A percentile compares a stretch with the other conserved stretches of the same genome.
phyloP scores from a whole-genome alignment of 53 echinoderm and acorn worm species.

The Temnopleurus reevesii region DNA sequence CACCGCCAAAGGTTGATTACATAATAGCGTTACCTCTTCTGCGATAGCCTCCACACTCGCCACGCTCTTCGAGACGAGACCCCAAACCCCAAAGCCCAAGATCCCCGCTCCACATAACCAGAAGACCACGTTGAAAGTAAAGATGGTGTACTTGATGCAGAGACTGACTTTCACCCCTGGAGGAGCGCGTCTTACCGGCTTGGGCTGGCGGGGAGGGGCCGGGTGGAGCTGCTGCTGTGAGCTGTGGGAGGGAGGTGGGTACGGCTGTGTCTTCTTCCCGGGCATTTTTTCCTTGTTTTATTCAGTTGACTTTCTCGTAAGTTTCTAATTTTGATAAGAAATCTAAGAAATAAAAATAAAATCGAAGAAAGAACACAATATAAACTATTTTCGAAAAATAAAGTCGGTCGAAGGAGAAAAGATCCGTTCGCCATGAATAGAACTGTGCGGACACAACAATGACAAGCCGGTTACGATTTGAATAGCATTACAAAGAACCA shows the following conservation, averaged over 20 bases:
- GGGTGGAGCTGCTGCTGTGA: slow-evolving; percentile 42
- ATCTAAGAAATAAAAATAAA: no score
- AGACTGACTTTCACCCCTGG: slow-evolving; percentile 72
- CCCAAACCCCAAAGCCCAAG: slow-evolving; percentile 91
- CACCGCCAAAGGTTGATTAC: no score
- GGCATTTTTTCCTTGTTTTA: no score
- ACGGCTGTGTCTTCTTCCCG: slow-evolving; percentile 34
- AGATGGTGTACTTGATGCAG: slow-evolving; percentile 89
- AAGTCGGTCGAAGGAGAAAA: no score
- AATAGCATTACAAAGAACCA: no score
- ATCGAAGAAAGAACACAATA: no score
- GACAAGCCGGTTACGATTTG: no score
- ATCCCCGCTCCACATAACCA: slow-evolving; percentile 83
- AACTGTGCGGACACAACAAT: no score
- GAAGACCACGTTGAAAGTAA: slow-evolving; percentile 82
- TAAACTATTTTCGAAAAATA: no score
- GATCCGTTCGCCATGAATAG: no score
- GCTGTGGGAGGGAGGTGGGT: background rate
- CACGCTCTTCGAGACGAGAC: slow-evolving; percentile 78
- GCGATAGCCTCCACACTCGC: slow-evolving; percentile 79
- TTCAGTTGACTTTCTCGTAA: no score
- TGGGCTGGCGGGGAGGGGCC: slow-evolving; percentile 32
- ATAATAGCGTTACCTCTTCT: slow-evolving; percentile 53
- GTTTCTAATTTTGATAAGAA: no score
- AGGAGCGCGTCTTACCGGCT: slow-evolving; percentile 57